These are phyloP conservation scores for Gallinago paraguaiae DNA, from an alignment of 2,113 vertebrate species.

Conservation along the genomic window DNA sequence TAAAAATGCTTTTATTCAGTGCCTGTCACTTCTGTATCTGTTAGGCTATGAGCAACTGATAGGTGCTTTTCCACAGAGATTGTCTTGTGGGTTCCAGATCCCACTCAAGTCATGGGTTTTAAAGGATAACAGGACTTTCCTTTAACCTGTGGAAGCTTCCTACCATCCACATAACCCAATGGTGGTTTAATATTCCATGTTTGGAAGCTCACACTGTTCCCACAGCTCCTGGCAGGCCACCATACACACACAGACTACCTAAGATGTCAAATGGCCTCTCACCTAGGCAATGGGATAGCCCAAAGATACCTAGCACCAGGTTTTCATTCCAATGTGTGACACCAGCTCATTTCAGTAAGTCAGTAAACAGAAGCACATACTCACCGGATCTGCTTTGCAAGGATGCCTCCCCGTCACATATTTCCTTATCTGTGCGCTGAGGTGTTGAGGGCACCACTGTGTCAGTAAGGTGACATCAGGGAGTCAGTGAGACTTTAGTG, in stretches of 20 bases:
- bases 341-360: background rate
- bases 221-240: background rate
- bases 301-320: background rate
- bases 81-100: background rate
- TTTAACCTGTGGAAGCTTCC: background rate
- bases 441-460: background rate
- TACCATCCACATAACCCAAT: background rate
- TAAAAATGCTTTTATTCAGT: conserved; percentile 58
- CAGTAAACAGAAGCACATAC: background rate
- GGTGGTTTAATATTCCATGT: background rate
- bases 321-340: background rate
- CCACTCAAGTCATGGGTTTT: background rate
- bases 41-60: conserved; percentile 38
- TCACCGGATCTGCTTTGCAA: background rate
- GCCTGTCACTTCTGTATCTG: conserved; percentile 12
- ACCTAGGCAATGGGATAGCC: background rate
- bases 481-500: background rate
- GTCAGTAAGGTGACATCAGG: background rate
- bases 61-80: background rate
- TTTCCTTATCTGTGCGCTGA: background rate
- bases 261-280: background rate
- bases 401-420: background rate
- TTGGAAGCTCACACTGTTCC: background rate
- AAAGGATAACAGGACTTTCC: background rate
- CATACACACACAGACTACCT: background rate